Base-by-base conservation (phyloP, 2,888 invertebrate genomes). In the Andrena minutula region DNA sequence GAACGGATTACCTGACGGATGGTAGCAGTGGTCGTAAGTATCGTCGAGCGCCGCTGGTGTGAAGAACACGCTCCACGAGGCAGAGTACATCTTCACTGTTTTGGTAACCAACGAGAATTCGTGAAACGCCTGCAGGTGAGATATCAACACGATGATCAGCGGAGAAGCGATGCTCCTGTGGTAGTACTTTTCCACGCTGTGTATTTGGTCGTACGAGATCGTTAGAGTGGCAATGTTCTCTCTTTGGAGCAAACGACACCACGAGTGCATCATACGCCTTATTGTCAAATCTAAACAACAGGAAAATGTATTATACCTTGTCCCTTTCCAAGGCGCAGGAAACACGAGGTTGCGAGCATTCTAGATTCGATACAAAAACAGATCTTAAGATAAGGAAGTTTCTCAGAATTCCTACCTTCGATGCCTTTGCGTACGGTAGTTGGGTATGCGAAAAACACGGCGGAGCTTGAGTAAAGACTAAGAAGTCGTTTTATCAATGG, bases 1-100 rank as follows among this genome's bases (percentile, higher is more conserved):
- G 16, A 91, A 89, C 0, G 69, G 66, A 69, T 91, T 91, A n/a
- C 75, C 79, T 2, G 20, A 4, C 0, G 89, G 88, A 3, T 79
- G 0, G n/a, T 73, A 51, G 51, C 90, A 90, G 72, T 83, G 76
- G 23, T 82, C 30, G 26, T 72, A 30, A 0, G 3, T 30, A 0
- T 28, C 3, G 10, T 71, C 41, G 4, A 4, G 30, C 1, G 60
- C 26, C 7, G 16, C 0, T 1, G 65, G 30, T 1, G 75, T 1
- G 63, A 90, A 90, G 28, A 91, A 30, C 2, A 88, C 66, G 2
- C 91, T 32, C 91, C 91, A 91, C n/a, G 75, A 78, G 30, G 88
- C 69, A 3, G 65, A 75, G 2, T 83, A 81, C 88, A 91, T 89
- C 41, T 84, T 76, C 20, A 86, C 80, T 4, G 41, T 53, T 0